phyloP scores from a whole-genome alignment of 2,888 invertebrate species.

The Metacarcinus magister region DNA sequence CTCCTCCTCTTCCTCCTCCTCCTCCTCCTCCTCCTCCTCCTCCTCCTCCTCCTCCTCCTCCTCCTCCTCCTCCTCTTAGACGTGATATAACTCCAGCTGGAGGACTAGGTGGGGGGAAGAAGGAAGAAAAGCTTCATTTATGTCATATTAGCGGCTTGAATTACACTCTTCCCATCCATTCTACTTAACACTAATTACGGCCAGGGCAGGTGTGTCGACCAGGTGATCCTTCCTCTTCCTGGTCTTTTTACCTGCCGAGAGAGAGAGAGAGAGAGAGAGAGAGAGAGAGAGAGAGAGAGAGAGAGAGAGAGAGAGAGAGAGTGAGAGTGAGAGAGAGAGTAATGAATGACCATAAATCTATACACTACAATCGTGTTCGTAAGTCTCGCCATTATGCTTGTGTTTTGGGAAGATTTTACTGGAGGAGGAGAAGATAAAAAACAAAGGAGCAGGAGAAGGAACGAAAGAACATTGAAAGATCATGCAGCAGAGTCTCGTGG shows the following conservation, averaged over 20 bases:
- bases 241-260: too few species aligned
- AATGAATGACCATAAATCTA: not conserved
- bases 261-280: too few species aligned
- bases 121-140: not conserved
- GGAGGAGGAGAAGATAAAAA: not conserved
- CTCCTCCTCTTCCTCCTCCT: not conserved
- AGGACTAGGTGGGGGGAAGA: not conserved
- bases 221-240: not conserved
- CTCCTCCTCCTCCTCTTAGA: not conserved
- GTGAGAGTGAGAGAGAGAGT: not conserved
- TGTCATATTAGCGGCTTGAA: conserved; percentile 1
- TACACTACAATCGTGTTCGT: not conserved
- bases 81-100: not conserved
- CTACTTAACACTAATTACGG: not conserved
- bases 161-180: not conserved
- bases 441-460: too few species aligned
- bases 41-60: too few species aligned
- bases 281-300: too few species aligned
- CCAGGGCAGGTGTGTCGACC: not conserved
- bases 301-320: too few species aligned
- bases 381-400: not conserved
- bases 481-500: too few species aligned
- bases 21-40: not conserved
- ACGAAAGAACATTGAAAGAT: too few species aligned
- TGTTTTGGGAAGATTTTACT: not conserved